phyloP scores from a whole-genome alignment of 2,888 invertebrate genomes.

The Oligia strigilis region DNA sequence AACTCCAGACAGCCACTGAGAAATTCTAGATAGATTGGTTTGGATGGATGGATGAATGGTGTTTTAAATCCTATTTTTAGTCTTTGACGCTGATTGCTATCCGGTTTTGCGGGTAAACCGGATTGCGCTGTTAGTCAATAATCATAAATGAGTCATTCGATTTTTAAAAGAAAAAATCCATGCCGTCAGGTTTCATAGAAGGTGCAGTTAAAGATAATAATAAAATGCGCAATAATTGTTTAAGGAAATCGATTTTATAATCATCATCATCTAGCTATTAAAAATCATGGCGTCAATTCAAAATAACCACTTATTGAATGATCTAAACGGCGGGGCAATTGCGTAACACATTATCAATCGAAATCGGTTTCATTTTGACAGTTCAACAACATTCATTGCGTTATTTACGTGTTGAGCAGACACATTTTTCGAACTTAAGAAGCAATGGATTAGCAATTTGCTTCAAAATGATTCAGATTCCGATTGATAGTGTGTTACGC shows the following conservation, averaged over 20 bases:
- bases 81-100: constrained; percentile 30
- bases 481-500: no score
- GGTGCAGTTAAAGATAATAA: not conserved
- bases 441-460: no score
- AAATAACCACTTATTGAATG: not conserved
- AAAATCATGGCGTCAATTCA: not conserved
- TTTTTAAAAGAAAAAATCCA: not conserved
- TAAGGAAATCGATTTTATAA: not conserved
- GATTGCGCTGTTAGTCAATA: constrained; percentile 53
- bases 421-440: no score
- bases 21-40: not conserved
- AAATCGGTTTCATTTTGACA: no score
- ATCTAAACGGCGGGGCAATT: not conserved
- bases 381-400: no score
- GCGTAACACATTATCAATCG: no score
- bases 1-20: no score
- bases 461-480: no score
- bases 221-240: constrained; percentile 6
- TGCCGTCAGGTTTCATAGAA: constrained; percentile 9
- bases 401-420: no score
- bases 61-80: not conserved
- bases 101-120: constrained; percentile 50
- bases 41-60: not conserved
- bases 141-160: constrained; percentile 45
- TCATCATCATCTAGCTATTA: constrained; percentile 1